These are phyloP conservation scores for Acronicta psi DNA, from an alignment of 2,888 invertebrate genomes.

Conservation along the genomic window DNA sequence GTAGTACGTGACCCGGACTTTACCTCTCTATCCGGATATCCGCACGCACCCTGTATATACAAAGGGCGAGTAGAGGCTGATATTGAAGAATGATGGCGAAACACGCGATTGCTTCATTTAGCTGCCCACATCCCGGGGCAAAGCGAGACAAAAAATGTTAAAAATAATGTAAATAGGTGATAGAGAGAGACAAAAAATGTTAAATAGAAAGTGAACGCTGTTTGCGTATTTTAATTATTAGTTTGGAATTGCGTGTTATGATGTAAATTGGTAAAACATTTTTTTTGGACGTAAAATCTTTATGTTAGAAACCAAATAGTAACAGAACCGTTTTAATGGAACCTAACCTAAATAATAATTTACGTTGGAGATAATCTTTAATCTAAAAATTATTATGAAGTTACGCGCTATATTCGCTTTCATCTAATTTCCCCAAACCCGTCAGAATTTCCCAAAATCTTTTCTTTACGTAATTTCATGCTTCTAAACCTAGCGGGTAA, in stretches of 20 bases:
- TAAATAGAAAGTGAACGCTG: slow-evolving; percentile 42
- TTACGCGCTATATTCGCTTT: too few relatives aligned
- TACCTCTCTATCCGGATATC: slow-evolving; percentile 31
- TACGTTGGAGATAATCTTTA: too few relatives aligned
- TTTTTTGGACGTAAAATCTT: background rate
- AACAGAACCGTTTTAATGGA: too few relatives aligned
- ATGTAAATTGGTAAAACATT: slow-evolving; percentile 27
- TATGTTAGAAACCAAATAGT: background rate
- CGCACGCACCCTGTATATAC: slow-evolving; percentile 63
- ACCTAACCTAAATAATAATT: too few relatives aligned
- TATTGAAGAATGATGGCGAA: slow-evolving; percentile 78
- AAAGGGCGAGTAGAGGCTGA: slow-evolving; percentile 60
- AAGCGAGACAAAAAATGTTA: slow-evolving; percentile 51
- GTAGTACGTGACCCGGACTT: slow-evolving; percentile 22
- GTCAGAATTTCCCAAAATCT: too few relatives aligned
- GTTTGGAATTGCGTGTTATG: slow-evolving; percentile 44
- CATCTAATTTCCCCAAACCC: too few relatives aligned
- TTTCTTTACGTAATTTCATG: too few relatives aligned
- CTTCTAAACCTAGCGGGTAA: too few relatives aligned
- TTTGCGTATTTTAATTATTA: slow-evolving; percentile 60
- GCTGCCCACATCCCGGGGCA: slow-evolving; percentile 65
- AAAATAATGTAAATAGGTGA: slow-evolving; percentile 5
- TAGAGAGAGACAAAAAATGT: slow-evolving; percentile 51
- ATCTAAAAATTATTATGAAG: too few relatives aligned
- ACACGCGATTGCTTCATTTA: slow-evolving; percentile 86